Base-by-base conservation (phyloP, 2,113 vertebrate genomes). In the Campylorhamphus procurvoides region DNA sequence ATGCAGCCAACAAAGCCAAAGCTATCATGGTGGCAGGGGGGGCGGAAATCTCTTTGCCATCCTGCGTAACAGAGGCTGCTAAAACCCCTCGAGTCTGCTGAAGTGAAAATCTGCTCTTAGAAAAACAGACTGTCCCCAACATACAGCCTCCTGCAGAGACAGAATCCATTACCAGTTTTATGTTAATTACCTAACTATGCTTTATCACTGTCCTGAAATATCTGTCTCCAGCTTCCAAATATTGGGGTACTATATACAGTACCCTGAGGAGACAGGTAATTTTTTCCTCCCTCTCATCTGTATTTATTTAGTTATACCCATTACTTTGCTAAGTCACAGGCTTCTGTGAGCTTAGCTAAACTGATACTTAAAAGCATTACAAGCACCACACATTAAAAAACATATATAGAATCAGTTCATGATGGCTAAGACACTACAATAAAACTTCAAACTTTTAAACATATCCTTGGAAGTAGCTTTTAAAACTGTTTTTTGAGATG, bases 221-320 rank as follows among this genome's bases (percentile, higher is more conserved):
- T 7, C 18, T 56, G 11, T 28, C 13, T 59, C 42, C 62, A 71
- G 33, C 28, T 72, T 90, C 31, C 11, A 78, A 68, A 35, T 13
- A 72, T 0, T 2, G 1, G 3, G 1, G n/a, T 71, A 27, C 28
- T 29, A 63, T 1, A 0, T 14, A 69, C 1, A 2, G 75, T 52
- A 74, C 3, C 9, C 49, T 64, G 18, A 79, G 12, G 4, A 58
- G 10, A 23, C 15, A 72, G 39, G 6, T 37, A 18, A 33, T 8
- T n/a, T 52, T 46, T 53, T 72, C 24, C 33, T 79, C 10, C 12
- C 15, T 18, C 10, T 27, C 7, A 31, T 31, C 68, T 73, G 6
- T 55, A 69, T 10, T 73, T 47, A 62, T 12, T 35, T 28, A 13
- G 55, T 60, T 52, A 52, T 24, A 12, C 4, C 19, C 31, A 19